These are phyloP conservation scores for Athetis lepigone DNA, from an alignment of 2,888 invertebrate species.

Conservation along the genomic window DNA sequence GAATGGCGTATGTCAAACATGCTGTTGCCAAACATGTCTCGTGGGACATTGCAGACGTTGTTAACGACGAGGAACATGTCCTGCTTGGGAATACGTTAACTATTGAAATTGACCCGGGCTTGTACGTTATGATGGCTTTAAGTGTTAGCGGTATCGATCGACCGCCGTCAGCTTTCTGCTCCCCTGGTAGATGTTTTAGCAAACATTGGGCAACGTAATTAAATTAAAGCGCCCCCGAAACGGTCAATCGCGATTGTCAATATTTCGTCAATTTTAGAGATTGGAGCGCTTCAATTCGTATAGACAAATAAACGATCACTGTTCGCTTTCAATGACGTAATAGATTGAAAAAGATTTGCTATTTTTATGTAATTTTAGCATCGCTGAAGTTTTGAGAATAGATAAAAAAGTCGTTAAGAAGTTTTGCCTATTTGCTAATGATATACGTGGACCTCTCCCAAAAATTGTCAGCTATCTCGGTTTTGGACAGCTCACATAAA, in stretches of 20 bases:
- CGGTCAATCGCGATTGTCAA: background rate
- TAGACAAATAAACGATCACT: background rate
- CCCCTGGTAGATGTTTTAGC: constrained; percentile 34
- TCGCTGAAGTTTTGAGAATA: too few relatives aligned
- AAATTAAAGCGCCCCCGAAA: constrained; percentile 3
- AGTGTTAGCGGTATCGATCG: constrained; percentile 37
- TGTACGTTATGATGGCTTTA: constrained; percentile 54
- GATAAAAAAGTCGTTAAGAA: too few relatives aligned
- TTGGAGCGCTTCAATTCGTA: background rate
- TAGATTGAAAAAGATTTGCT: background rate
- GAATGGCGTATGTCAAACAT: constrained; percentile 61
- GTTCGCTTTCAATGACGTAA: background rate
- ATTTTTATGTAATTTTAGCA: too few relatives aligned
- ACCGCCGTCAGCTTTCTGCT: constrained; percentile 38
- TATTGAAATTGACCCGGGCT: constrained; percentile 52
- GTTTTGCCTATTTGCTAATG: too few relatives aligned
- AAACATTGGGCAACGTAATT: constrained; percentile 11
- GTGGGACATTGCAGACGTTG: constrained; percentile 55
- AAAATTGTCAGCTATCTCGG: too few relatives aligned
- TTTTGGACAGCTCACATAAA: too few relatives aligned
- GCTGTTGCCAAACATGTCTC: constrained; percentile 54
- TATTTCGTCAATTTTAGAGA: background rate
- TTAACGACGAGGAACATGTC: constrained; percentile 58
- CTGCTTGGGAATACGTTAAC: constrained; percentile 56
- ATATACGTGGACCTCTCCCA: too few relatives aligned